A percentile compares a stretch with the other conserved stretches of the same genome.
Evolutionary conservation across 2,797 vertebrate species (phyloP).

Genomic region (Neosilurus mollespiculum): DNA sequence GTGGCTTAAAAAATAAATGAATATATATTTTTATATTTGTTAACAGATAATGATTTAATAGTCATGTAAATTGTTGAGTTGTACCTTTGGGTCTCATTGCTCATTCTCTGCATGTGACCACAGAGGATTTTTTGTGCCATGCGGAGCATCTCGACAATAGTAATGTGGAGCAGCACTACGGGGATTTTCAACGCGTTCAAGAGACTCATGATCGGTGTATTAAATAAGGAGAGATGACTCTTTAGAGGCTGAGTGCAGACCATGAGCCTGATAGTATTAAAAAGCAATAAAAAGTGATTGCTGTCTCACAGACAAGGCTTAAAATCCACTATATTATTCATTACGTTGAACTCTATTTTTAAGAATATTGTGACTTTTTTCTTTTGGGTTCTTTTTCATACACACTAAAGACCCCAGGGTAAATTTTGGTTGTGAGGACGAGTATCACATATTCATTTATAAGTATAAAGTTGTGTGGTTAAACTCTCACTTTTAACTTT

Average conservation of each 20-base stretch:
- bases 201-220: conserved; percentile 42
- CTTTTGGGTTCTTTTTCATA: conserved; percentile 2
- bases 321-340: conserved; percentile 22
- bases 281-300: conserved; percentile 31
- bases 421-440: neutral
- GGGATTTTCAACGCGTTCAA: conserved; percentile 34
- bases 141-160: conserved; percentile 26
- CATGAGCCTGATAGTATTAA: conserved; percentile 16
- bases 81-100: neutral
- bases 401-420: neutral
- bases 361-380: too few species aligned
- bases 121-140: conserved; percentile 6
- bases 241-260: conserved; percentile 22
- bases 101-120: conserved; percentile 15
- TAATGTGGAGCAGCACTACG: conserved; percentile 28
- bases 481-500: neutral
- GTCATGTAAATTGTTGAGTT: neutral
- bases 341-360: neutral
- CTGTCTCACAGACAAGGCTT: conserved; percentile 11
- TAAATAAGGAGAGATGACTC: conserved; percentile 47
- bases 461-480: neutral
- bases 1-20: too few species aligned
- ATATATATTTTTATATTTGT: too few species aligned
- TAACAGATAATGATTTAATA: too few species aligned
- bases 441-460: neutral